phyloP scores from a whole-genome alignment of 1,140 invertebrate species.

The Drosophila suzukii region DNA sequence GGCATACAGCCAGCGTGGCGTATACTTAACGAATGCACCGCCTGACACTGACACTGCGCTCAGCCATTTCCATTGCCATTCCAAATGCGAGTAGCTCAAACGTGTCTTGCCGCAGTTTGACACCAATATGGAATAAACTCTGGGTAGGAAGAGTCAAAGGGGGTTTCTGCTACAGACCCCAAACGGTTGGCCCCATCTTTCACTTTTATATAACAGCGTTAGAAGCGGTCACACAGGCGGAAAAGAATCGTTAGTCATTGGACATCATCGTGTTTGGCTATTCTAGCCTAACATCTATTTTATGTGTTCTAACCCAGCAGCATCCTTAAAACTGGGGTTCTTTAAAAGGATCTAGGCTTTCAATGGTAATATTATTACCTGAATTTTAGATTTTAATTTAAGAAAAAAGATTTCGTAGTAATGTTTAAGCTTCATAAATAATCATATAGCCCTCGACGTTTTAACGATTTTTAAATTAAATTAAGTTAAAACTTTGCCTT shows the following conservation, averaged over 20 bases:
- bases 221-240: neutral
- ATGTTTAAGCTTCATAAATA: too few relatives aligned
- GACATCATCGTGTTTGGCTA: too few relatives aligned
- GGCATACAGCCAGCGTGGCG: conserved; percentile 65
- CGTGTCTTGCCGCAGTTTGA: conserved; percentile 64
- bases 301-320: too few relatives aligned
- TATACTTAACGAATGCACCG: conserved; percentile 76
- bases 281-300: too few relatives aligned
- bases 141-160: conserved; percentile 20
- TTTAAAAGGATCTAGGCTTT: too few relatives aligned
- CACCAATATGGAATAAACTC: conserved; percentile 66
- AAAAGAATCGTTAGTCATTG: neutral
- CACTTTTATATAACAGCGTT: conserved; percentile 64
- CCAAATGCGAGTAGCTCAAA: conserved; percentile 70
- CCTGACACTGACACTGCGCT: conserved; percentile 67
- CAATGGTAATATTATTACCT: too few relatives aligned
- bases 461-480: too few relatives aligned
- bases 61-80: conserved; percentile 44
- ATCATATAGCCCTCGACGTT: too few relatives aligned
- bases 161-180: conserved; percentile 9
- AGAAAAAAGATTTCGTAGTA: too few relatives aligned
- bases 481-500: too few relatives aligned
- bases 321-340: too few relatives aligned
- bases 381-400: too few relatives aligned
- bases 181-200: conserved; percentile 56